Base-by-base conservation (phyloP, 2,888 invertebrate genomes). In the Drosophila subquinaria region DNA sequence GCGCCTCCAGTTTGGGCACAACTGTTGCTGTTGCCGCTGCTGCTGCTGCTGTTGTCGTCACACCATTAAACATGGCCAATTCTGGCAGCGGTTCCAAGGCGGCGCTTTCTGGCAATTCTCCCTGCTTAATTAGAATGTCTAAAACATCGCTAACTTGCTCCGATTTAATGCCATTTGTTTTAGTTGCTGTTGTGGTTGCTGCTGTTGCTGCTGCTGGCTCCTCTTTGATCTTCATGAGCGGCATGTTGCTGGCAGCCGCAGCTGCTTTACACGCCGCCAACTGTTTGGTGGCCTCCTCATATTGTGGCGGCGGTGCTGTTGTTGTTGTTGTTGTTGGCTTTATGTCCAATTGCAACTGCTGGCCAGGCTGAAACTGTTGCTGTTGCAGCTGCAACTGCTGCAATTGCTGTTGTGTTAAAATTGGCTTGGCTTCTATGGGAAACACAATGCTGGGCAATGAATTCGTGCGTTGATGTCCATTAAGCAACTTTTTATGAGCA, bases 41-140 rank as follows among this genome's bases (percentile, higher is more conserved):
- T 45, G 80, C 73, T 35, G 76, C 75, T 45, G 78, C 72, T 9
- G 81, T 73, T n/a, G 82, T 73, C 10, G 82, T 73, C 10, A 68
- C 62, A 35, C 79, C 71, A 75, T 75, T 76, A 55, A 69, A 78
- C 64, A 77, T 70, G 69, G 17, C 79, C 47, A 86, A 59, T 35
- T 81, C 80, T 51, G 90, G 92, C 55, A 88, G 68, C 89, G 92
- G 91, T 50, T 92, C 92, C 52, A 92, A 69, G 6, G 90, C 97
- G 83, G 97, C 83, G 40, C 83, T 97, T 9, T 97, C 96, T 1
- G 98, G 97, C 65, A 98, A 93, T 90, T 98, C 98, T 11, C 98
- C 98, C 91, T 97, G 97, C 90, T 98, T 96, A 48, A 98, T 98
- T 13, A 98, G 94, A 80, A 98, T 98, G 91, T 98, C 98, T 61